Base-by-base conservation (phyloP, 2,113 vertebrate genomes). In the Caranx melampygus region DNA sequence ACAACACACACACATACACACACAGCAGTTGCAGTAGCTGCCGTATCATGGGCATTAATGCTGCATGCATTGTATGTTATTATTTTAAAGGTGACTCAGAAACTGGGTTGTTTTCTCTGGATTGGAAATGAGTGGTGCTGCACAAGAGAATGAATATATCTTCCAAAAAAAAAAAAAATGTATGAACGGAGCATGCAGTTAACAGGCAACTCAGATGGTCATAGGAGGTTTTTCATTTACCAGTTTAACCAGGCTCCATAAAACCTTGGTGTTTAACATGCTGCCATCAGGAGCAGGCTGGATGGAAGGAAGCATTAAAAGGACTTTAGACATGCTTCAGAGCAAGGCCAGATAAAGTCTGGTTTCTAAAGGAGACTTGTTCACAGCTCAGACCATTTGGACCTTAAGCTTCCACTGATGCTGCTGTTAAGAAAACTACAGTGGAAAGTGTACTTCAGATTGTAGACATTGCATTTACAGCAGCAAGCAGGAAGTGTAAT, bases 401-500 rank as follows among this genome's bases (percentile, higher is more conserved):
- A 57, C n/a, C 20, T 47, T 12, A 3, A 47, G n/a, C n/a, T n/a
- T n/a, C n/a, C n/a, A n/a, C n/a, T n/a, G n/a, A n/a, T n/a, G n/a
- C 18, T 40, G 4, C 21, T 58, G 57, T 35, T 16, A 3, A 49
- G 11, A 21, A 51, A 74, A 37, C 14, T 52, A 59, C 35, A 72
- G 37, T 26, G 40, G 15, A 33, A 68, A n/a, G 20, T 64, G 3
- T 3, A 64, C 45, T 75, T 67, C 42, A 37, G n/a, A 54, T 34
- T 72, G 35, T 62, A 60, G 34, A 62, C n/a, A 6, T 18, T 72
- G 63, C 47, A n/a, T 45, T 75, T 61, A 67, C 35, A 58, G 68
- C 72, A 59, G 55, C 69, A 21, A 52, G 51, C 52, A 77, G 37
- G 55, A 44, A 5, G 31, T 64, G 61, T 72, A 72, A 79, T 85